Conservation (phyloP, 2,113 vertebrate genomes). For the Engystomops pustulosus region DNA sequence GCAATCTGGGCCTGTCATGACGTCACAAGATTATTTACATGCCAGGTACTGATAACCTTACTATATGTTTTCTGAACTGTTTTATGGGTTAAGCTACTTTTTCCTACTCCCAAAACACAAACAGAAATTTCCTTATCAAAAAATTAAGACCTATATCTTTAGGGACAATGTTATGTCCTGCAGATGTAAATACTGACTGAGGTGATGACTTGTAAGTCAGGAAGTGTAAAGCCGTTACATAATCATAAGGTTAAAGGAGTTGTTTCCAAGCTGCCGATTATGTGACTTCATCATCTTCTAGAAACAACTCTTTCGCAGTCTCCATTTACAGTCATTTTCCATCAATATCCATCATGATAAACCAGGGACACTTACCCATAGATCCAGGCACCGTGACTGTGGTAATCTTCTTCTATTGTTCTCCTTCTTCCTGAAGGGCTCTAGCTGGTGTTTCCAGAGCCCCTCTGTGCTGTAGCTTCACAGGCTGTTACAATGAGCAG, state of each 20-base stretch:
- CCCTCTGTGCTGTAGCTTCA: too few species aligned
- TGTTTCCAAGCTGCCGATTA: too few species aligned
- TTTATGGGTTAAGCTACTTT: background rate
- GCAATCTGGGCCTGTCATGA: background rate
- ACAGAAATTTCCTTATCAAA: background rate
- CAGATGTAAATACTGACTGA: background rate
- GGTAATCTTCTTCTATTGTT: too few species aligned
- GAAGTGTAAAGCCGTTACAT: background rate
- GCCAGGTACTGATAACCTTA: background rate
- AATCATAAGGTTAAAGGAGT: background rate
- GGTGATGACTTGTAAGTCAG: background rate
- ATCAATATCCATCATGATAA: too few species aligned
- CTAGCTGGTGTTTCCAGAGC: too few species aligned
- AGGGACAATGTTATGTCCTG: background rate
- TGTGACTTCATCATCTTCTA: too few species aligned
- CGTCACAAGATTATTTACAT: conserved; percentile 3
- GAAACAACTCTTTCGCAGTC: too few species aligned
- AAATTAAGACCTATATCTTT: background rate
- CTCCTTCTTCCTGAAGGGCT: too few species aligned
- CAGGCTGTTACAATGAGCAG: too few species aligned
- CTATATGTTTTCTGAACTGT: background rate
- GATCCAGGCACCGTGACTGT: too few species aligned
- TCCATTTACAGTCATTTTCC: too few species aligned
- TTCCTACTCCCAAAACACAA: background rate
- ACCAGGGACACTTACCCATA: too few species aligned